Evolutionary conservation across 2,797 vertebrate genomes (phyloP).

Genomic region (Eleutherodactylus coqui): DNA sequence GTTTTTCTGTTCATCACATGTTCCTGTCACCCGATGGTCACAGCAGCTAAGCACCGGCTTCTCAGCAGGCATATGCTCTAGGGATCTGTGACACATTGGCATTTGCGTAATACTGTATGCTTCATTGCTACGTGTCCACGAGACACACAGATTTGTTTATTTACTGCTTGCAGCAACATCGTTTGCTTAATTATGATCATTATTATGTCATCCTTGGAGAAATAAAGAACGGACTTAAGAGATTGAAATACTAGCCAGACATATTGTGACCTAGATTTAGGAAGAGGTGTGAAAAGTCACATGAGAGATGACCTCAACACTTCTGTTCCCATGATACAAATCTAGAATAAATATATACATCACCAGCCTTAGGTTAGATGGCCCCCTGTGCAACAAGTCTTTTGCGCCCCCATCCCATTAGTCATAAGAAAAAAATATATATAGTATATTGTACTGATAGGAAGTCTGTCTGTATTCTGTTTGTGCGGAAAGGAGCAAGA

Average conservation of each 20-base stretch:
- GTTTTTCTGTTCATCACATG: constrained; percentile 37
- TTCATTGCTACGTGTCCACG: neutral
- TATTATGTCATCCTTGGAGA: constrained; percentile 7
- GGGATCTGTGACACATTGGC: constrained; percentile 40
- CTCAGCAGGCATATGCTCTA: constrained; percentile 32
- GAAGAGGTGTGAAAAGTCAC: constrained; percentile 24
- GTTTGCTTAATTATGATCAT: constrained; percentile 12
- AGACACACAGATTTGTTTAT: neutral
- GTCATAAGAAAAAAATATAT: too few relatives aligned
- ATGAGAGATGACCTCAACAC: constrained; percentile 16
- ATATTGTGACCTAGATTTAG: constrained; percentile 38
- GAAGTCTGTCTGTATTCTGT: too few relatives aligned
- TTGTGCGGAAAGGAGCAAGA: too few relatives aligned
- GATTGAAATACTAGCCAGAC: constrained; percentile 5
- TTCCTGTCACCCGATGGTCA: constrained; percentile 32
- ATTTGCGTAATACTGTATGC: constrained; percentile 7
- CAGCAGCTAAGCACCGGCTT: constrained; percentile 32
- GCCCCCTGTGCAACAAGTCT: too few relatives aligned
- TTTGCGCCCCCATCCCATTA: too few relatives aligned
- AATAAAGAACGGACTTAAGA: neutral
- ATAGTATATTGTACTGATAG: too few relatives aligned
- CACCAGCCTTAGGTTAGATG: too few relatives aligned
- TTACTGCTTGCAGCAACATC: neutral
- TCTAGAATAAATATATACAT: too few relatives aligned
- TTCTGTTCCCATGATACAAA: neutral